A percentile compares a stretch with the other conserved stretches of the same genome.
Conservation (phyloP, 2,797 vertebrate species). For the Channallabes apus region DNA sequence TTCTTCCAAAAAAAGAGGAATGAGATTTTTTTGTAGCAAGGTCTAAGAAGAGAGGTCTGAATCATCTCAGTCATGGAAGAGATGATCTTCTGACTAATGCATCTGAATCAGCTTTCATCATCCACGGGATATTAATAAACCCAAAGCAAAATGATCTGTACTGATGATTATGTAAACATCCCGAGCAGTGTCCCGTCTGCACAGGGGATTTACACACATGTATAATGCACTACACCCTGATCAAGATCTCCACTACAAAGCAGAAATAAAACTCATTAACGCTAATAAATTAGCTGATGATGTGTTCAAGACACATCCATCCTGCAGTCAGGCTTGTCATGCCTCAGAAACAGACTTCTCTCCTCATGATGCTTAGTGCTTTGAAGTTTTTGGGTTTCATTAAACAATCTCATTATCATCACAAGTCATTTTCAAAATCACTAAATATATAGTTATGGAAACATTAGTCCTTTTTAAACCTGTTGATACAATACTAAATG, state of each 20-base stretch:
- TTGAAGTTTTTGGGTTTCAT: neutral
- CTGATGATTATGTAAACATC: neutral
- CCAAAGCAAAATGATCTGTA: constrained; percentile 6
- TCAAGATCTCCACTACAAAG: neutral
- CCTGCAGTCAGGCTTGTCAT: constrained; percentile 3
- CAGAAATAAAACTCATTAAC: neutral
- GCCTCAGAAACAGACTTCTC: neutral
- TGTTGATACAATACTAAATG: neutral
- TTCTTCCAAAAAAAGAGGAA: constrained; percentile 47
- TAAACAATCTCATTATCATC: too few relatives aligned
- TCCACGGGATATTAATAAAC: constrained; percentile 2
- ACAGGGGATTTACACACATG: neutral
- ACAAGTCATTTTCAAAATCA: neutral
- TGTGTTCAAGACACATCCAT: neutral
- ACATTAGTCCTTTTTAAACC: neutral
- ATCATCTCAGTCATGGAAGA: neutral
- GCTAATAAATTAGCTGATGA: constrained; percentile 16
- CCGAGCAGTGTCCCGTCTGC: neutral
- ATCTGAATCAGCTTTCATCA: constrained; percentile 15
- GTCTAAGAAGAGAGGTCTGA: neutral
- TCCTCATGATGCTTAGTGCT: neutral
- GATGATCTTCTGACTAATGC: neutral
- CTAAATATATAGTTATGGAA: too few relatives aligned
- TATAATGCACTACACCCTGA: neutral
- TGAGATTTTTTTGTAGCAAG: neutral